These are phyloP conservation scores for Herminia tarsipennalis DNA, from an alignment of 2,888 invertebrate genomes.

Conservation along the genomic window DNA sequence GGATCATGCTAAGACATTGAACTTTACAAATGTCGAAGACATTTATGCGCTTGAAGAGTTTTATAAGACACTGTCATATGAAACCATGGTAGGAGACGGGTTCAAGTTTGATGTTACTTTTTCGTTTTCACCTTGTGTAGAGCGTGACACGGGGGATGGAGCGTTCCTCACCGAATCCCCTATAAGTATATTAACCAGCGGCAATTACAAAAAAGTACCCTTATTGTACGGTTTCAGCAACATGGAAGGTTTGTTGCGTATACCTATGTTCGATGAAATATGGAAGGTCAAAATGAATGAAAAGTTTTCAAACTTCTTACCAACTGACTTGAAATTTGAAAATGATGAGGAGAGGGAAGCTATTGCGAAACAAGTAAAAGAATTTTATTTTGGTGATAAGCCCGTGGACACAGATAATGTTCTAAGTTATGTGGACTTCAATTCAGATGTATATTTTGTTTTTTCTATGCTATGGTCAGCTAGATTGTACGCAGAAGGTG, in stretches of 20 bases:
- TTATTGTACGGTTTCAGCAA: constrained; percentile 56
- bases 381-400: constrained; percentile 57
- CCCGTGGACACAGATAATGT: constrained; percentile 42
- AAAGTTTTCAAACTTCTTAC: constrained; percentile 59
- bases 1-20: constrained; percentile 39
- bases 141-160: constrained; percentile 39
- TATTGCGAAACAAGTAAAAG: constrained; percentile 46
- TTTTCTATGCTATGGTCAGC: constrained; percentile 46
- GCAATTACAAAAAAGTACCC: constrained; percentile 52
- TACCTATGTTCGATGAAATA: constrained; percentile 38
- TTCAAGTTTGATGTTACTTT: constrained; percentile 41
- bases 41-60: constrained; percentile 54
- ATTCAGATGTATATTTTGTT: constrained; percentile 62
- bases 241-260: constrained; percentile 48
- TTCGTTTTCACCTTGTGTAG: constrained; percentile 45
- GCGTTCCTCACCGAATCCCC: constrained; percentile 54
- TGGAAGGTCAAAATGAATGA: too few species aligned
- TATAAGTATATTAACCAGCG: constrained; percentile 48
- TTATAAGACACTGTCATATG: constrained; percentile 47
- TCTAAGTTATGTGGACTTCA: constrained; percentile 53
- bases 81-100: constrained; percentile 32
- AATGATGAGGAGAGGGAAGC: constrained; percentile 45
- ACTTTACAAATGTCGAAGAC: too few species aligned
- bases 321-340: constrained; percentile 55
- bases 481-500: constrained; percentile 47